Base-by-base conservation (phyloP, 2,888 invertebrate genomes). In the Byasa hedistus region DNA sequence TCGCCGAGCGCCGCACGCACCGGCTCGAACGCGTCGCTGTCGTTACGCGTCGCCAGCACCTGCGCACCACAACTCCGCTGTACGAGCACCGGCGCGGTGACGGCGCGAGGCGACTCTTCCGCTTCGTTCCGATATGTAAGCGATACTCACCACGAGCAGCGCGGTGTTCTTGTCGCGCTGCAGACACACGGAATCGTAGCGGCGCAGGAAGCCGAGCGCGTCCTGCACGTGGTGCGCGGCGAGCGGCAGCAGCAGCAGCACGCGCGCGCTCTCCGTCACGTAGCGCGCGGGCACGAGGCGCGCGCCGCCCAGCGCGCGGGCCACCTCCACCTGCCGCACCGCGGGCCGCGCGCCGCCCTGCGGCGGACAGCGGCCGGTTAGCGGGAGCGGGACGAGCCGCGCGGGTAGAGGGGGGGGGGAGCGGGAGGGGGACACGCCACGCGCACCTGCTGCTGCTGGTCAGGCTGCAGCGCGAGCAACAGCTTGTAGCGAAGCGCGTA, bases 231-330 rank as follows among this genome's bases (percentile, higher is more conserved):
- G 69, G 66, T 83, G 82, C 76, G 93, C 89, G 54, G 75, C 75
- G 4, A 96, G 92, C 0, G 96, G 95, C 70, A 98, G 85, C 73
- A 98, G 85, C 71, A 98, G 91, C 67, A 95, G 94, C 5, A 98
- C 93, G 71, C 96, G 93, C 8, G 96, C 95, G 84, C 96, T 97
- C 92, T 99, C 99, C 0, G 98, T 99, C 1, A 99, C 98, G 88
- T 98, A 99, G 0, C 98, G 98, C 81, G 98, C 96, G 1, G 96
- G 95, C 52, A 98, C 94, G 68, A 99, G 94, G 81, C 98, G 97
- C 12, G 98, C 96, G 68, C 95, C 94, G 21, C 97, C 97, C 65
- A 99, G 89, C 19, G 97, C 96, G 72, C 98, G 96, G 63, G 95
- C 94, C 54, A 96, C 93, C 89, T 98, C 95, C 72, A 98, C 93